These are phyloP conservation scores for Macropis europaea DNA, from an alignment of 2,888 invertebrate genomes.

Conservation along the genomic window DNA sequence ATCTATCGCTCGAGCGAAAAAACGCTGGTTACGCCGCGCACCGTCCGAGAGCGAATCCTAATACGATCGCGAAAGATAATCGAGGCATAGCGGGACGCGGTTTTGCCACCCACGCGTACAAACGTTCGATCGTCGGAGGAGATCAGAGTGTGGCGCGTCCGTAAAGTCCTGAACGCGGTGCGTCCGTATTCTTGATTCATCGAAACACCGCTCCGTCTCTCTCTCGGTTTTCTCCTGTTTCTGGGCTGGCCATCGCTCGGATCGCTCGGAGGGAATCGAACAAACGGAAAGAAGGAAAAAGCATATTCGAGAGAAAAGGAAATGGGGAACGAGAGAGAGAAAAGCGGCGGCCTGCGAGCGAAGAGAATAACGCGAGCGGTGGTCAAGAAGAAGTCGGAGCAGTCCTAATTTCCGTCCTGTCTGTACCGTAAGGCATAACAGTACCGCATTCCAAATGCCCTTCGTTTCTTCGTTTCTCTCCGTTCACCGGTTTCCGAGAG, in stretches of 20 bases:
- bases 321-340: neutral
- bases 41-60: too few species aligned
- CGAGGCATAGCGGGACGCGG: neutral
- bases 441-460: conserved; percentile 78
- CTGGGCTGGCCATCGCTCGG: too few species aligned
- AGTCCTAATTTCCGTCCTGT: conserved; percentile 78
- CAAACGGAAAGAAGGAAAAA: neutral
- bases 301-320: neutral
- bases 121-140: too few species aligned
- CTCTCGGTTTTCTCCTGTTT: too few species aligned
- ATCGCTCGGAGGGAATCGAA: neutral
- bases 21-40: too few species aligned
- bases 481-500: conserved; percentile 70
- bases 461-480: conserved; percentile 74
- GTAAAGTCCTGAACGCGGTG: too few species aligned
- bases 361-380: conserved; percentile 41
- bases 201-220: too few species aligned
- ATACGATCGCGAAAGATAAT: neutral
- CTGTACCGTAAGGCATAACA: conserved; percentile 79
- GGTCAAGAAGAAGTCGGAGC: conserved; percentile 57
- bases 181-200: too few species aligned
- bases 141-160: too few species aligned
- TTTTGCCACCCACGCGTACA: too few species aligned
- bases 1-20: too few species aligned
- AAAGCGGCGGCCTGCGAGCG: conserved; percentile 10